Percentiles rank a stretch among this genome's conserved stretches.
Evolutionary conservation across 2,113 vertebrate species (phyloP).

Genomic region (Carassius gibelio): DNA sequence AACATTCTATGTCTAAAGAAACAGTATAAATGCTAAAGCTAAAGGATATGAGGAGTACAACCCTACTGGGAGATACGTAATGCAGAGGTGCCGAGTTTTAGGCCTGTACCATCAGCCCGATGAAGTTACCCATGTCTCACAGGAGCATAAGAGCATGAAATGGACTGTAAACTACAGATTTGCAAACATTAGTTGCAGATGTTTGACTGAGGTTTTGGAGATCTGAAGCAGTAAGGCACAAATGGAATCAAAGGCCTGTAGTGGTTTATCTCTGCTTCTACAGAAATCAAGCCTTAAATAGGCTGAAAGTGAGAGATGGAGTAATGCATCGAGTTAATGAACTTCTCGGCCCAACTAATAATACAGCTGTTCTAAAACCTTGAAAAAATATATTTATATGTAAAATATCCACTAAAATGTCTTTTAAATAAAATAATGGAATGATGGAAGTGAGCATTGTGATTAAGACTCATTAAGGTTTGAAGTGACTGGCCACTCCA

Average conservation of each 20-base stretch:
- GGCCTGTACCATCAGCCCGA: conserved; percentile 22
- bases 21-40: conserved; percentile 61
- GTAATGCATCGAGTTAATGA: not conserved
- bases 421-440: conserved; percentile 61
- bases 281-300: not conserved
- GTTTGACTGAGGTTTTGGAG: not conserved
- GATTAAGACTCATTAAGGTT: conserved; percentile 44
- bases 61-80: conserved; percentile 18
- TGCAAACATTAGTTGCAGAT: not conserved
- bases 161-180: conserved; percentile 40
- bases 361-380: conserved; percentile 3
- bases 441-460: conserved; percentile 62
- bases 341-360: not conserved
- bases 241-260: conserved; percentile 11
- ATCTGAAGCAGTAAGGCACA: conserved; percentile 28
- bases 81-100: not conserved
- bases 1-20: conserved; percentile 59
- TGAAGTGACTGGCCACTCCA: conserved; percentile 21
- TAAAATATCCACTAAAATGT: conserved; percentile 42
- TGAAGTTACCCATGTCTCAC: not conserved
- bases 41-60: conserved; percentile 46
- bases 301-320: conserved; percentile 10
- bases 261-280: conserved; percentile 10
- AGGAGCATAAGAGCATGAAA: not conserved
- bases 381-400: not conserved